Conservation (phyloP, 1,140 invertebrate species). For the Gonioctena quinquepunctata region DNA sequence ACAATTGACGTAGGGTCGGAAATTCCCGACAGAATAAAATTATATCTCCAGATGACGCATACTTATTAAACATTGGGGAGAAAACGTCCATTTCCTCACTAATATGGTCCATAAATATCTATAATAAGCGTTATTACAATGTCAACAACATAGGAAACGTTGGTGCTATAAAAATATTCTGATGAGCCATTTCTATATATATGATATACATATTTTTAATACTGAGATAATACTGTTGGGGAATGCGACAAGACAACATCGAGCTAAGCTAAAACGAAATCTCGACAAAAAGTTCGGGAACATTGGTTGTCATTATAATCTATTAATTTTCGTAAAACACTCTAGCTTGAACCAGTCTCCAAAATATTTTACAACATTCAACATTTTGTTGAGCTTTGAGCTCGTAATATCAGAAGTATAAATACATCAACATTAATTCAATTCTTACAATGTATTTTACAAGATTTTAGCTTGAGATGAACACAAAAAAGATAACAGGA, state of each 20-base stretch:
- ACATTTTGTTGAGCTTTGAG: not conserved
- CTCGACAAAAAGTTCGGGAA: not conserved
- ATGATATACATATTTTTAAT: not conserved
- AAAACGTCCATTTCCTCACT: too few species aligned
- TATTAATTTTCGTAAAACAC: not conserved
- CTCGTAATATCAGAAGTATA: not conserved
- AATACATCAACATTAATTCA: not conserved
- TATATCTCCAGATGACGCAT: too few species aligned
- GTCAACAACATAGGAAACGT: too few species aligned
- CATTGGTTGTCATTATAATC: not conserved
- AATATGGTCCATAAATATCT: too few species aligned
- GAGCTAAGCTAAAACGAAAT: not conserved
- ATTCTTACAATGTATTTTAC: not conserved
- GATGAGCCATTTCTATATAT: not conserved
- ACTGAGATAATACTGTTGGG: not conserved
- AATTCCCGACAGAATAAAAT: too few species aligned
- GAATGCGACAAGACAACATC: not conserved
- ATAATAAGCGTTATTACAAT: too few species aligned
- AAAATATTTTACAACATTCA: not conserved
- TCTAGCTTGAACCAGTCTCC: not conserved
- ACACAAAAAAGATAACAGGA: too few species aligned
- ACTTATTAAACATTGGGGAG: too few species aligned
- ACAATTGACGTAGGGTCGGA: too few species aligned
- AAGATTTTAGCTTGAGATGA: not conserved
- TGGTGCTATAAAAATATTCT: not conserved